Evolutionary conservation across 1,140 invertebrate species (phyloP).

Genomic region (Neodiprion lecontei): DNA sequence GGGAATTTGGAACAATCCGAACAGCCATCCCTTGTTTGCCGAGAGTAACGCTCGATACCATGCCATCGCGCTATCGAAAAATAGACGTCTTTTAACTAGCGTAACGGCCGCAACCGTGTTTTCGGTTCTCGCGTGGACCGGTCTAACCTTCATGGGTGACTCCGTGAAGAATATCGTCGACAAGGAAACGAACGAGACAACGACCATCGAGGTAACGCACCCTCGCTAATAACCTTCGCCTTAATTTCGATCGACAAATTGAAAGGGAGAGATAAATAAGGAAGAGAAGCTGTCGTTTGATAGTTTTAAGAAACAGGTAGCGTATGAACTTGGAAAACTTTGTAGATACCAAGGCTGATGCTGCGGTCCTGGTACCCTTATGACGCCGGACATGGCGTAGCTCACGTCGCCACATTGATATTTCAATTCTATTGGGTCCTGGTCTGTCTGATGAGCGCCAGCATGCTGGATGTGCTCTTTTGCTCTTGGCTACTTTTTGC

Average conservation of each 20-base stretch:
- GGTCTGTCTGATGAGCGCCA: slow-evolving; percentile 74
- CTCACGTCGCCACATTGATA: slow-evolving; percentile 70
- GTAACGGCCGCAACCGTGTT: slow-evolving; percentile 69
- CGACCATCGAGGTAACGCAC: slow-evolving; percentile 63
- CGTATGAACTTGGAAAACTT: neutral
- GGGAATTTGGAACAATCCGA: slow-evolving; percentile 81
- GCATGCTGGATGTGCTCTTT: slow-evolving; percentile 78
- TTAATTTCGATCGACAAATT: too few relatives aligned
- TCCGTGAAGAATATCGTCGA: slow-evolving; percentile 72
- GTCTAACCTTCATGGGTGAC: slow-evolving; percentile 79
- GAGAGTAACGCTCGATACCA: slow-evolving; percentile 81
- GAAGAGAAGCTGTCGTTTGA: too few relatives aligned
- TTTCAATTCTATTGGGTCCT: slow-evolving; percentile 80
- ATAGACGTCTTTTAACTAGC: slow-evolving; percentile 73
- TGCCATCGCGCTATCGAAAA: slow-evolving; percentile 76
- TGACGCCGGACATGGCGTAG: slow-evolving; percentile 70
- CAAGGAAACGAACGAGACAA: slow-evolving; percentile 76
- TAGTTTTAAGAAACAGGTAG: too few relatives aligned
- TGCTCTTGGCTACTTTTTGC: slow-evolving; percentile 84
- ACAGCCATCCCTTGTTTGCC: slow-evolving; percentile 83
- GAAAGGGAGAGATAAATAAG: too few relatives aligned
- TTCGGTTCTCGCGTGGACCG: slow-evolving; percentile 72
- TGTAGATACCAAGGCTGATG: slow-evolving; percentile 71
- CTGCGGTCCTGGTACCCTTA: slow-evolving; percentile 80
- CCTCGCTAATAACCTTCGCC: too few relatives aligned